These are phyloP conservation scores for Cordilura impudica DNA, from an alignment of 2,888 invertebrate genomes.

Conservation along the genomic window DNA sequence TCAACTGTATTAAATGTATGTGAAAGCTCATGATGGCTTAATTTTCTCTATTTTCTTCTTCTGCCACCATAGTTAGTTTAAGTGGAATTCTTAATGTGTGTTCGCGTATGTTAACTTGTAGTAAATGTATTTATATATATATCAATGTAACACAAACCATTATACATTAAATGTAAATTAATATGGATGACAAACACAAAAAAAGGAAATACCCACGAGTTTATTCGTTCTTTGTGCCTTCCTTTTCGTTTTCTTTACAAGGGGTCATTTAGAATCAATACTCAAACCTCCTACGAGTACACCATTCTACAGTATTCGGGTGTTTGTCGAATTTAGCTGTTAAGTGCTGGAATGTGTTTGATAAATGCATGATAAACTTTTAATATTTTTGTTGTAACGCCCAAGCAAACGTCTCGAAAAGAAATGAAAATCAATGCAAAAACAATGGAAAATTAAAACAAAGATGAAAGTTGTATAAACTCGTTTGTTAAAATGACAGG, in stretches of 20 bases:
- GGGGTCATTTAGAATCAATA: conserved; percentile 45
- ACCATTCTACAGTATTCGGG: background rate
- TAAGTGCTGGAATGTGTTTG: background rate
- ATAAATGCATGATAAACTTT: conserved; percentile 1
- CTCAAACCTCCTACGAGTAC: background rate
- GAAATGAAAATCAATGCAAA: background rate
- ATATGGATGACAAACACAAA: background rate
- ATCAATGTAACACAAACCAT: background rate
- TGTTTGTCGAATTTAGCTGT: background rate
- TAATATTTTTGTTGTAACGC: background rate
- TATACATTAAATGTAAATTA: background rate
- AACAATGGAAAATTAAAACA: background rate
- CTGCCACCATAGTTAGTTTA: background rate
- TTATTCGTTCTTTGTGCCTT: background rate
- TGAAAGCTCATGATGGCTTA: conserved; percentile 11
- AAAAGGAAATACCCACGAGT: background rate
- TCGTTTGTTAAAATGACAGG: conserved; percentile 22
- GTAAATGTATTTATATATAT: background rate
- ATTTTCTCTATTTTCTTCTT: background rate
- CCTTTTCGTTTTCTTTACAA: background rate
- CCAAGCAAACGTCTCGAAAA: background rate
- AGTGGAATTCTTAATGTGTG: background rate
- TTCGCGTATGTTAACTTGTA: background rate
- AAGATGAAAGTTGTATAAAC: background rate
- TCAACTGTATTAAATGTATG: background rate